Conservation (phyloP, 2,888 invertebrate genomes). For the Papilio protenor region DNA sequence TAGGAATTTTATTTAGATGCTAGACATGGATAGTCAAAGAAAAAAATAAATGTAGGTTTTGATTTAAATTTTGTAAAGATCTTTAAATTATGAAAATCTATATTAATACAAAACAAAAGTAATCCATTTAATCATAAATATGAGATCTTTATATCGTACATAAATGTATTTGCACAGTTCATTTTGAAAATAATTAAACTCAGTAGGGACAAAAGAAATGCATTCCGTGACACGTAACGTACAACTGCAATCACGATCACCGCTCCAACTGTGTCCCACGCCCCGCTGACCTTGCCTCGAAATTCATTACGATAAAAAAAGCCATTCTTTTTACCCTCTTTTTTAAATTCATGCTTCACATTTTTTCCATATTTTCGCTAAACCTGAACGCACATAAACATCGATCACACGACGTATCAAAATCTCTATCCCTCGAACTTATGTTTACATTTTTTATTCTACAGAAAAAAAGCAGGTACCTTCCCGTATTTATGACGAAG, state of each 20-base stretch:
- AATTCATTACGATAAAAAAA: background rate
- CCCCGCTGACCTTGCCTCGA: constrained; percentile 29
- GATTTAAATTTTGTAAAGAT: background rate
- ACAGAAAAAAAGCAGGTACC: constrained; percentile 63
- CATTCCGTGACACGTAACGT: constrained; percentile 1
- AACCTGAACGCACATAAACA: constrained; percentile 53
- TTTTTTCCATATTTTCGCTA: constrained; percentile 54
- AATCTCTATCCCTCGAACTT: constrained; percentile 55
- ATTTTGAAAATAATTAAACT: constrained; percentile 17
- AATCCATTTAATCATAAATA: too few relatives aligned
- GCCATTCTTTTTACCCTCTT: constrained; percentile 20
- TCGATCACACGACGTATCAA: constrained; percentile 52
- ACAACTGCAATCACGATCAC: constrained; percentile 3
- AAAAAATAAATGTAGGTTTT: background rate
- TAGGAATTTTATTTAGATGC: background rate
- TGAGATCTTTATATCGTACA: background rate
- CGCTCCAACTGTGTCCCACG: constrained; percentile 19
- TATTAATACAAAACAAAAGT: background rate
- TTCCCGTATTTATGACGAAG: constrained; percentile 61
- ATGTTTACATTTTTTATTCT: constrained; percentile 80
- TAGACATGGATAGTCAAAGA: background rate
- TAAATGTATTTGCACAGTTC: background rate
- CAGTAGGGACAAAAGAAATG: constrained; percentile 11
- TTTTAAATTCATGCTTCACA: constrained; percentile 46
- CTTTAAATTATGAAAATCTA: background rate